phyloP scores from a whole-genome alignment of 2,888 invertebrate genomes.

The Pachycephus smyrnensis region DNA sequence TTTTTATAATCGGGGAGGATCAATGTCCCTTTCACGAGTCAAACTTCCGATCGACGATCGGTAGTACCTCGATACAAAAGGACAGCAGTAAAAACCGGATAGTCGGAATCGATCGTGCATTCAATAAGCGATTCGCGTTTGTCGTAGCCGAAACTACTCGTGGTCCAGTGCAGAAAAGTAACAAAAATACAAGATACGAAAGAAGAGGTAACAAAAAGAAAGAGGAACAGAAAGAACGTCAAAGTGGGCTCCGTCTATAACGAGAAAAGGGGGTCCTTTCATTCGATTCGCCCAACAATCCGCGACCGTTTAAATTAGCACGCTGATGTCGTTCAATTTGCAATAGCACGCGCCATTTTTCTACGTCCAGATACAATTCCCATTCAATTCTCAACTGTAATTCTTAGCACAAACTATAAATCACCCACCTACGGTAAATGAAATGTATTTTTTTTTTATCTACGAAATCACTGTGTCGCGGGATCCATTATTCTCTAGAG shows the following conservation, averaged over 20 bases:
- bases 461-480: neutral
- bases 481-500: neutral
- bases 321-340: neutral
- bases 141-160: constrained; percentile 17
- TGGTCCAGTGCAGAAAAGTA: neutral
- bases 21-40: neutral
- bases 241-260: neutral
- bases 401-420: neutral
- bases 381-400: neutral
- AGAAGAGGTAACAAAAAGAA: constrained; percentile 19
- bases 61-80: neutral
- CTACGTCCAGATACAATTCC: neutral
- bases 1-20: neutral
- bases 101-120: constrained; percentile 43
- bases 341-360: neutral
- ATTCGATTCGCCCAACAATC: neutral
- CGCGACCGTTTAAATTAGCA: neutral
- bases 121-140: constrained; percentile 45
- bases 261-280: neutral
- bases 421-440: neutral
- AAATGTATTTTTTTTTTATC: neutral
- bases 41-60: neutral
- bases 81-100: neutral
- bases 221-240: neutral
- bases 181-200: constrained; percentile 14